These are phyloP conservation scores for Oryzias dopingdopingensis DNA, from an alignment of 2,797 vertebrate genomes.

Conservation along the genomic window DNA sequence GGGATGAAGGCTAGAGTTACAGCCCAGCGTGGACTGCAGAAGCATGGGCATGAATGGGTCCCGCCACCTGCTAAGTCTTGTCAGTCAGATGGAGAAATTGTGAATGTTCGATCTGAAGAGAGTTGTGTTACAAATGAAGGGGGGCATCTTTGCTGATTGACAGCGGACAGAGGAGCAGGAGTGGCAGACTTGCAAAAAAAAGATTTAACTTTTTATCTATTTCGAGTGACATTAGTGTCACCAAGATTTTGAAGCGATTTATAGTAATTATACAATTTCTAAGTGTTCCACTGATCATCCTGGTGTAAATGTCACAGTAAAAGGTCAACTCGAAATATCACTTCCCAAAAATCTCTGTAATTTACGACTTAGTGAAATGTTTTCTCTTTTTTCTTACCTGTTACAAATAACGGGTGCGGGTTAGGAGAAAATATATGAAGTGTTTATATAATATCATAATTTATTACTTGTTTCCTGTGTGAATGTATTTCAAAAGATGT, in stretches of 20 bases:
- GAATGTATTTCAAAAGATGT: constrained; percentile 9
- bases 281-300: background rate
- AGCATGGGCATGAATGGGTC: constrained; percentile 59
- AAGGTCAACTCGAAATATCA: constrained; percentile 19
- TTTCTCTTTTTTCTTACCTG: constrained; percentile 11
- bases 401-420: constrained; percentile 18
- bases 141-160: constrained; percentile 43
- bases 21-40: constrained; percentile 56
- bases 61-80: constrained; percentile 71
- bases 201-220: background rate
- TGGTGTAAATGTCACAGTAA: constrained; percentile 17
- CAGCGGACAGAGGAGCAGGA: background rate
- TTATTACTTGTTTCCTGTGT: constrained; percentile 12
- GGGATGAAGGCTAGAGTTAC: constrained; percentile 65
- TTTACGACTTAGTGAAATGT: constrained; percentile 9
- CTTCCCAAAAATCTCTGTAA: constrained; percentile 12
- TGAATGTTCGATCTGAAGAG: constrained; percentile 50
- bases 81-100: constrained; percentile 64
- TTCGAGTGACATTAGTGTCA: background rate
- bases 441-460: background rate
- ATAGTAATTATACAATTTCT: constrained; percentile 2
- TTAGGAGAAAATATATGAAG: background rate
- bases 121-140: constrained; percentile 65
- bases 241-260: background rate
- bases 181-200: constrained; percentile 5